Conservation (phyloP, 2,888 invertebrate species). For the Andrena bucephala region DNA sequence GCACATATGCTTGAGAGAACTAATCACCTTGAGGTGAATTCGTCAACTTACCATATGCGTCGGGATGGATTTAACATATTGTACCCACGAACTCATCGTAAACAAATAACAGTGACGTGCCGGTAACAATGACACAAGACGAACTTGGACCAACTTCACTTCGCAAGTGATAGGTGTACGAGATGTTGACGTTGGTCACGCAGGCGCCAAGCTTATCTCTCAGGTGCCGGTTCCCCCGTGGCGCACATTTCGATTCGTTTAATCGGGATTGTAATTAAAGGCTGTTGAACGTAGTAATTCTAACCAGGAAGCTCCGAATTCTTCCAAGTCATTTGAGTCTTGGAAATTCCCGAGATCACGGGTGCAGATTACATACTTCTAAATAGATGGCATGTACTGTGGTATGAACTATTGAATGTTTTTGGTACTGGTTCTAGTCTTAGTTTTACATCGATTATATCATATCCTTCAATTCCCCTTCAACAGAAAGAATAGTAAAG, state of each 20-base stretch:
- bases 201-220: slow-evolving; percentile 1
- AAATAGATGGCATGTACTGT: too few species aligned
- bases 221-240: not conserved
- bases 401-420: too few species aligned
- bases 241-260: slow-evolving; percentile 46
- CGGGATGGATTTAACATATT: slow-evolving; percentile 80
- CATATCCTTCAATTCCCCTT: too few species aligned
- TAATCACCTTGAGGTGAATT: not conserved
- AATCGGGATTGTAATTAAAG: not conserved
- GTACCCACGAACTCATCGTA: slow-evolving; percentile 77
- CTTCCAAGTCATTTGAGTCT: not conserved
- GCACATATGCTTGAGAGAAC: not conserved
- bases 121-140: not conserved
- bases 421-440: too few species aligned
- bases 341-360: not conserved
- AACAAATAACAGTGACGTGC: slow-evolving; percentile 48
- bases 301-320: too few species aligned
- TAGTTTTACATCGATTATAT: too few species aligned
- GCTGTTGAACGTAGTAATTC: not conserved
- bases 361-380: not conserved
- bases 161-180: slow-evolving; percentile 18
- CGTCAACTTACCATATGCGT: slow-evolving; percentile 79
- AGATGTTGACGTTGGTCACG: slow-evolving; percentile 27
- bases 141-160: slow-evolving; percentile 1
- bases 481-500: too few species aligned